These are phyloP conservation scores for Aphaenogaster ashmeadi DNA, from an alignment of 1,140 invertebrate genomes.

Conservation along the genomic window DNA sequence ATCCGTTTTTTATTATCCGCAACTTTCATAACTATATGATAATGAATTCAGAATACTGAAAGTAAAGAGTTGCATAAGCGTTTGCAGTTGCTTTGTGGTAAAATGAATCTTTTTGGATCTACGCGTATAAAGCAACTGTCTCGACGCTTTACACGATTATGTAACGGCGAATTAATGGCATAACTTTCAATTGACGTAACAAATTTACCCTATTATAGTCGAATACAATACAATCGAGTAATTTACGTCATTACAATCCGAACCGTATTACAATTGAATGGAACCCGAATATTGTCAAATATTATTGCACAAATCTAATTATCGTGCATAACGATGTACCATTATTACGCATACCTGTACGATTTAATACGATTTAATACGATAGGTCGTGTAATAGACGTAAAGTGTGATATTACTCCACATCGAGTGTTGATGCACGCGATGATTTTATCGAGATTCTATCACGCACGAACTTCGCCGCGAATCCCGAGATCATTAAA, in stretches of 20 bases:
- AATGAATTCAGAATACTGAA: conserved; percentile 25
- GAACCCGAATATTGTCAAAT: background rate
- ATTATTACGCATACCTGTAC: background rate
- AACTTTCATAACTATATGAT: background rate
- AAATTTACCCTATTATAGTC: background rate
- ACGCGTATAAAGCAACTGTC: background rate
- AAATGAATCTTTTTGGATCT: background rate
- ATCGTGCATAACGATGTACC: background rate
- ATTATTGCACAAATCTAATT: background rate
- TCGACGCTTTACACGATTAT: background rate
- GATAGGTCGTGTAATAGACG: background rate
- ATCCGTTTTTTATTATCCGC: background rate
- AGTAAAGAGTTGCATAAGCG: conserved; percentile 10
- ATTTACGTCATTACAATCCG: background rate
- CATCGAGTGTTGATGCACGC: conserved; percentile 4
- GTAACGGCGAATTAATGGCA: background rate
- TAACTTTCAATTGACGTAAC: background rate
- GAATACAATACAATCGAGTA: background rate
- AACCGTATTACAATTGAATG: background rate
- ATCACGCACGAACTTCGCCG: conserved; percentile 30
- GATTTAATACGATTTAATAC: background rate
- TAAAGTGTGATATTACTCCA: background rate
- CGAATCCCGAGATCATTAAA: conserved; percentile 18
- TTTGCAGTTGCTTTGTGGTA: background rate
- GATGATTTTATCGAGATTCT: conserved; percentile 38